These are phyloP conservation scores for Botrylloides violaceus DNA, from an alignment of 23 tunicate genomes.

Conservation along the genomic window DNA sequence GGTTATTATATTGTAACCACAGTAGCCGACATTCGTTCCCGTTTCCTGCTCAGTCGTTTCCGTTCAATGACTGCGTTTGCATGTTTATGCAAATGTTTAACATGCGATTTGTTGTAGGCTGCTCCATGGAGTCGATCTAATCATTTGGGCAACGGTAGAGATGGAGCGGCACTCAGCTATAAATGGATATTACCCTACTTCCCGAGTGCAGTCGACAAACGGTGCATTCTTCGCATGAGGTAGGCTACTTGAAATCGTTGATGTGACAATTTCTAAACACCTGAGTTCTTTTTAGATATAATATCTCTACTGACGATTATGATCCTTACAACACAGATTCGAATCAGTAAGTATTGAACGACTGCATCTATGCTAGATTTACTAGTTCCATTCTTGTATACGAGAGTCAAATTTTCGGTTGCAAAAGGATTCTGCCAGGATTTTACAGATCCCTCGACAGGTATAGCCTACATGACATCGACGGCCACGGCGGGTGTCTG, in stretches of 20 bases:
- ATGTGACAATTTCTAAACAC: neutral
- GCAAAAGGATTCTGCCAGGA: too few species aligned
- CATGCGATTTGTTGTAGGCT: constrained; percentile 36
- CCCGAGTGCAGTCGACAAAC: constrained; percentile 49
- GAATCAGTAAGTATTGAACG: constrained; percentile 1
- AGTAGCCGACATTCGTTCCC: too few species aligned
- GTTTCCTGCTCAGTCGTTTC: too few species aligned
- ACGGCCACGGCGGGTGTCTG: too few species aligned
- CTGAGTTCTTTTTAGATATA: constrained; percentile 43
- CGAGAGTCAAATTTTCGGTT: too few species aligned
- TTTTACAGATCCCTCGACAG: too few species aligned
- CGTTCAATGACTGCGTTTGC: too few species aligned
- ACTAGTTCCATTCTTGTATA: too few species aligned
- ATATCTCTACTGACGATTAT: constrained; percentile 87
- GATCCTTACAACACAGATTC: constrained; percentile 65
- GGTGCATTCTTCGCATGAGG: constrained; percentile 84
- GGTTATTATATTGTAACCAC: too few species aligned
- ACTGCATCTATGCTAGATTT: neutral
- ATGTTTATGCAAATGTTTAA: too few species aligned
- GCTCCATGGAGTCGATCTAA: constrained; percentile 85
- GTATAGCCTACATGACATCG: too few species aligned
- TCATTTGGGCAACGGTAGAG: constrained; percentile 82
- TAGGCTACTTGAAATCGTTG: constrained; percentile 10
- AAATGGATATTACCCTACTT: constrained; percentile 84
- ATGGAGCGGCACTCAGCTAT: constrained; percentile 48